These are phyloP conservation scores for Cryptomyrus ogoouensis DNA, from an alignment of 2,113 vertebrate genomes.

Conservation along the genomic window DNA sequence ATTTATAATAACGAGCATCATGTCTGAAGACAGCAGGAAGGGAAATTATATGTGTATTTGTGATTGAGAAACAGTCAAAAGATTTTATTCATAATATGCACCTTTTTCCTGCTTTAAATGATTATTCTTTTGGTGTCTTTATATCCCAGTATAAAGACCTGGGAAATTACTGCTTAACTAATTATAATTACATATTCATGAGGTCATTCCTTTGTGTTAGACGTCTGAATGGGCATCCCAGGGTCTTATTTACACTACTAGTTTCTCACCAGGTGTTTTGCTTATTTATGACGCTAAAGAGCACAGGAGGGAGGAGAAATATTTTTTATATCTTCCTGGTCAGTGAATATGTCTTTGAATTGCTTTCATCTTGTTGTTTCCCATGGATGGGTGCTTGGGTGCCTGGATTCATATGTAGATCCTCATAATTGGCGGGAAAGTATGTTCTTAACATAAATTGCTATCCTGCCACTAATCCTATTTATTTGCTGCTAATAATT, in stretches of 20 bases:
- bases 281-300: neutral
- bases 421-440: neutral
- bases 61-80: neutral
- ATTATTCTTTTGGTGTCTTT: neutral
- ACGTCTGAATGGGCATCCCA: neutral
- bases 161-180: neutral
- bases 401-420: neutral
- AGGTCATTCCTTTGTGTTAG: neutral
- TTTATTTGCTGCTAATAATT: conserved; percentile 13
- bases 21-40: neutral
- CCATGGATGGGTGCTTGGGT: neutral
- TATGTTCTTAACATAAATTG: neutral
- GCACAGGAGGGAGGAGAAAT: neutral
- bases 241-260: conserved; percentile 14
- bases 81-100: neutral
- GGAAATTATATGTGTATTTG: neutral
- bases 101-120: neutral
- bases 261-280: neutral
- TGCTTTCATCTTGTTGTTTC: neutral
- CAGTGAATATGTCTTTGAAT: neutral
- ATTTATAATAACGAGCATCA: neutral
- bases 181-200: neutral
- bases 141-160: neutral
- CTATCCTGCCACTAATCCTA: conserved; percentile 7
- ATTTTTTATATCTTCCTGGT: neutral